A percentile compares a stretch with the other conserved stretches of the same genome.
These are phyloP conservation scores for Mallateleia sp. DNA, from an alignment of 2,888 invertebrate genomes.

Conservation along the genomic window DNA sequence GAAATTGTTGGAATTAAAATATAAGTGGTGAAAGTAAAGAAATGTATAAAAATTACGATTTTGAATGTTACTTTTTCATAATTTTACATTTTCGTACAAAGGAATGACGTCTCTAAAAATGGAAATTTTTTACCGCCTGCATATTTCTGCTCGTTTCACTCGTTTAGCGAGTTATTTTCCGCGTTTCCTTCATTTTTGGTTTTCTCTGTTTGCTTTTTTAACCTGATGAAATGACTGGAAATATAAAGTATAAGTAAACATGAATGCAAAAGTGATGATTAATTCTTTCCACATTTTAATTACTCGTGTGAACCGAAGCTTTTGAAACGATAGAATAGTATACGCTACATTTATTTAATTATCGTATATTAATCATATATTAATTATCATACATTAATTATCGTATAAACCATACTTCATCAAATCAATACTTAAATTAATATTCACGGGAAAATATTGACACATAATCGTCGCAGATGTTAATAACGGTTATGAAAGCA, in stretches of 20 bases:
- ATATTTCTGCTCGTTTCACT: slow-evolving; percentile 13
- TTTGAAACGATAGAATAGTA: no score
- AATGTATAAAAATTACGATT: no score
- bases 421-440: no score
- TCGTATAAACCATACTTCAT: no score
- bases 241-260: slow-evolving; percentile 21
- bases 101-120: slow-evolving; percentile 1
- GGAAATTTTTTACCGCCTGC: slow-evolving; percentile 24
- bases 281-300: slow-evolving; percentile 11
- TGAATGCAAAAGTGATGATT: slow-evolving; percentile 13
- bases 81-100: slow-evolving; percentile 1
- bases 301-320: neutral
- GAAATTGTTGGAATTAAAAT: no score
- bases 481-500: neutral
- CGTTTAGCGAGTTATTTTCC: slow-evolving; percentile 4
- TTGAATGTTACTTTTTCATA: slow-evolving; percentile 24
- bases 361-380: no score
- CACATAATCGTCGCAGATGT: no score
- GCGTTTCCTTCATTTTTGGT: slow-evolving; percentile 15
- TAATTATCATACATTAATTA: no score
- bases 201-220: slow-evolving; percentile 19
- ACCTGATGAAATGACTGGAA: slow-evolving; percentile 11
- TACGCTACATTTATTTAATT: no score
- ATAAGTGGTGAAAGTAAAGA: no score
- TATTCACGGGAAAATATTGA: no score